A percentile compares a stretch with the other conserved stretches of the same genome.
phyloP scores from a whole-genome alignment of 1,140 invertebrate genomes.

The Drosophila parabipectinata region DNA sequence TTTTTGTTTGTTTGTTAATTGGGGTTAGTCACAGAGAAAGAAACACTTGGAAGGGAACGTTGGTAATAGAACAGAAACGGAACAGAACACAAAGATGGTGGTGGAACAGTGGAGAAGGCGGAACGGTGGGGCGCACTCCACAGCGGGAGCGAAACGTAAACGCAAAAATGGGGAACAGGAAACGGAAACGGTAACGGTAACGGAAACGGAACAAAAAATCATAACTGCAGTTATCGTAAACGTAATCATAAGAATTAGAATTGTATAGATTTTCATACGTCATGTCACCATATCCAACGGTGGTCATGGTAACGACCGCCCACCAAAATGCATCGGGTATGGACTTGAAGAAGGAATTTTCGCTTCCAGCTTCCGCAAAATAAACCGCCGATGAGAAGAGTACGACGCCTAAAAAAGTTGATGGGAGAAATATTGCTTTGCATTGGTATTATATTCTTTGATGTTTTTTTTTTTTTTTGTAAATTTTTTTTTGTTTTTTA shows the following conservation, averaged over 20 bases:
- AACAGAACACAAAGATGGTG: slow-evolving; percentile 25
- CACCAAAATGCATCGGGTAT: slow-evolving; percentile 99
- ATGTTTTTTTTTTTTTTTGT: slow-evolving; percentile 36
- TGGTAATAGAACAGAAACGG: slow-evolving; percentile 23
- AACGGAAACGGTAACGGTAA: slow-evolving; percentile 26
- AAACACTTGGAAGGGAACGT: not conserved
- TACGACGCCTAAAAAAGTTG: slow-evolving; percentile 96
- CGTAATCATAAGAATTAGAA: slow-evolving; percentile 70
- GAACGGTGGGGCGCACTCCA: slow-evolving; percentile 12
- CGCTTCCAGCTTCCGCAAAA: slow-evolving; percentile 98
- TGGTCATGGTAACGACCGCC: slow-evolving; percentile 99
- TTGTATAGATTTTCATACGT: slow-evolving; percentile 91
- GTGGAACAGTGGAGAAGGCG: slow-evolving; percentile 24
- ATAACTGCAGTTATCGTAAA: slow-evolving; percentile 69
- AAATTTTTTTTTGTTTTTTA: slow-evolving; percentile 26
- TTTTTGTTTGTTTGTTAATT: slow-evolving; percentile 6
- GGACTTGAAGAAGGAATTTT: slow-evolving; percentile 99
- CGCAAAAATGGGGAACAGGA: slow-evolving; percentile 16
- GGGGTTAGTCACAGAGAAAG: slow-evolving; percentile 40
- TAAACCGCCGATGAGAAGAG: slow-evolving; percentile 99
- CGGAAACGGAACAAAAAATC: slow-evolving; percentile 38
- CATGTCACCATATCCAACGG: slow-evolving; percentile 99
- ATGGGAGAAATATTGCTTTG: slow-evolving; percentile 84
- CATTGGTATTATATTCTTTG: slow-evolving; percentile 74
- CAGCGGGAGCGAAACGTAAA: slow-evolving; percentile 16